Evolutionary conservation across 2,113 vertebrate genomes (phyloP).

Genomic region (Vulpes lagopus): DNA sequence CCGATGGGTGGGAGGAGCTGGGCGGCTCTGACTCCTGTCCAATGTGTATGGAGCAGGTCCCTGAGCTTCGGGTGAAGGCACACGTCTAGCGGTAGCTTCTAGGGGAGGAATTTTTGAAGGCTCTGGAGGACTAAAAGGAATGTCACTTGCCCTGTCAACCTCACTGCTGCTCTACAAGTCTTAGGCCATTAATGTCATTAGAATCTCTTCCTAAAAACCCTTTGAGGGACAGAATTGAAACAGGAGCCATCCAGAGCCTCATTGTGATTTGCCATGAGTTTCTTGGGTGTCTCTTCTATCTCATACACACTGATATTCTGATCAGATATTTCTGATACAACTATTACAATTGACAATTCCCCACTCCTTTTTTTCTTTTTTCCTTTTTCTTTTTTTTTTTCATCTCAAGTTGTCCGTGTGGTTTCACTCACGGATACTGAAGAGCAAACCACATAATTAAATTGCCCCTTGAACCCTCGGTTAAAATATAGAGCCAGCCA

Average conservation of each 20-base stretch:
- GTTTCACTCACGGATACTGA: conserved; percentile 81
- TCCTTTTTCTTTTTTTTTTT: conserved; percentile 25
- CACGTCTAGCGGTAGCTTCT: background rate
- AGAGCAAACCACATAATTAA: conserved; percentile 70
- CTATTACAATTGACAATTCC: conserved; percentile 40
- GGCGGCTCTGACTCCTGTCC: background rate
- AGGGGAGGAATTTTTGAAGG: background rate
- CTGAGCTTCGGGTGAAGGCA: background rate
- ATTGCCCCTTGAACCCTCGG: conserved; percentile 64
- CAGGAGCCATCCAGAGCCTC: background rate
- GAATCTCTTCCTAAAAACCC: background rate
- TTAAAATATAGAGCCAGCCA: conserved; percentile 59
- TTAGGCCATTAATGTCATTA: background rate
- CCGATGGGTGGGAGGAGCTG: too few relatives aligned
- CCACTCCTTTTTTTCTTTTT: background rate
- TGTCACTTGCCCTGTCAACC: background rate
- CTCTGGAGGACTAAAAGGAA: background rate
- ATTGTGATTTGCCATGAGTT: background rate
- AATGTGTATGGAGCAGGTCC: accelerated
- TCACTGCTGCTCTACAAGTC: background rate
- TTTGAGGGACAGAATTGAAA: background rate
- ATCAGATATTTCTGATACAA: background rate
- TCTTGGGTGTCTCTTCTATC: conserved; percentile 37
- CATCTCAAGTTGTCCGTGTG: conserved; percentile 76
- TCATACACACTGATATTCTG: conserved; percentile 15